Evolutionary conservation across 2,888 invertebrate species (phyloP), one percentile per base, ranked within the genome.

Genomic region (Ceratothoa steindachneri): DNA sequence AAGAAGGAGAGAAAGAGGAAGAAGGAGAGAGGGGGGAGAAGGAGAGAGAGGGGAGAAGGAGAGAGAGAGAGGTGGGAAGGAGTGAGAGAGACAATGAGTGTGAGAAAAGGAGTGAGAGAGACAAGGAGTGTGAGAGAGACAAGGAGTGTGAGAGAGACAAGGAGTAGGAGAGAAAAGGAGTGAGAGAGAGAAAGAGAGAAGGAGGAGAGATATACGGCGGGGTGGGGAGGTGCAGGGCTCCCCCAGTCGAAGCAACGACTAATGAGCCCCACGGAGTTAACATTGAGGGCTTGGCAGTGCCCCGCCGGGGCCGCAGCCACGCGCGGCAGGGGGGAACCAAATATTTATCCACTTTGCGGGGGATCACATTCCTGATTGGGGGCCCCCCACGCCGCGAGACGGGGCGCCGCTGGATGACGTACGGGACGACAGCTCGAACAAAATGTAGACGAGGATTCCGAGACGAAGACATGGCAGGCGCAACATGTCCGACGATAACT

Each of bases 321-420:
- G 24, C 71, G 67, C 71, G n/a, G 22, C 53, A 51, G 71, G 71
- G 66, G 71, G 27, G 71, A n/a, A 71, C 66, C 71, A 71, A 71
- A 71, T 71, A 71, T 71, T 71, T 71, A 71, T 71, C 41, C 71
- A 71, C 71, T 67, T 71, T 51, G 71, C 71, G 52, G 71, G 71
- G 71, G 71, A 71, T 71, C 71, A 41, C 29, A 66, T 67, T 67
- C 67, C 66, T 27, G 60, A 60, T 3, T 60, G 60, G 60, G 24
- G n/a, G 12, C 22, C 71, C 30, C 71, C 71, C 53, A n/a, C n/a
- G 41, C 66, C 51, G 53, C 29, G 71, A 27, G n/a, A n/a, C n/a
- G n/a, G n/a, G n/a, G 12, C 60, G n/a, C 60, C 60, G 12, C 12
- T 24, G 60, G 60, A 60, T 60, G 60, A 60, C 60, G 27, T 60